Evolutionary conservation across 2,113 vertebrate species (phyloP), one percentile per base, ranked within the genome.

Genomic region (Nansenia antarctica): DNA sequence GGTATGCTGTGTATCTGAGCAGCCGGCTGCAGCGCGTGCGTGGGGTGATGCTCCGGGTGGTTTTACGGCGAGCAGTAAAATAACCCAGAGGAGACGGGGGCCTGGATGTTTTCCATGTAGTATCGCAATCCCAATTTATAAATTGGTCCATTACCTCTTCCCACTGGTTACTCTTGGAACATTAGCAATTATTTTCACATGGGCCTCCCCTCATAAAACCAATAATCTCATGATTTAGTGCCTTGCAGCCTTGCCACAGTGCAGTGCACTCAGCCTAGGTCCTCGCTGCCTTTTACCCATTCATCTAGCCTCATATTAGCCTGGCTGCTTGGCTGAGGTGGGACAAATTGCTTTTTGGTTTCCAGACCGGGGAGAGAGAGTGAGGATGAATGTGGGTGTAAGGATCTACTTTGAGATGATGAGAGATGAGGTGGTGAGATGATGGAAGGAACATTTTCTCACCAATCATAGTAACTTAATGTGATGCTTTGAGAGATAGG

Each of bases 181-280:
- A 91, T 92, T 92, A 92, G 91, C 90, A 92, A 94, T 93, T 93
- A 93, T 92, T 91, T 92, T 90, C 89, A 89, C 85, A 86, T 79
- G 88, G 89, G 84, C 87, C 81, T 82, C n/a, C 59, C 79, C 83
- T 91, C 89, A 87, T 92, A 92, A 91, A 91, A 82, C 85, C 88
- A 88, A 92, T 93, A 92, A 91, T 91, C 79, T 86, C 32, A 69
- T 92, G 91, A 93, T 93, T 92, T 92, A 91, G 80, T 87, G 87
- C 81, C 78, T 66, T 68, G 63, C 64, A 20, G 72, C 74, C 52
- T 70, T 65, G 64, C 65, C 11, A 74, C 86, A 29, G 45, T 67
- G 64, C 54, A 1, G 76, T 71, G 74, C 62, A 73, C 75, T 67
- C 35, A 60, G 62, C 66, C 59, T 67, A 45, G 52, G 60, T 69